These are phyloP conservation scores for Passer montanus DNA, from an alignment of 2,113 vertebrate genomes.

Conservation along the genomic window DNA sequence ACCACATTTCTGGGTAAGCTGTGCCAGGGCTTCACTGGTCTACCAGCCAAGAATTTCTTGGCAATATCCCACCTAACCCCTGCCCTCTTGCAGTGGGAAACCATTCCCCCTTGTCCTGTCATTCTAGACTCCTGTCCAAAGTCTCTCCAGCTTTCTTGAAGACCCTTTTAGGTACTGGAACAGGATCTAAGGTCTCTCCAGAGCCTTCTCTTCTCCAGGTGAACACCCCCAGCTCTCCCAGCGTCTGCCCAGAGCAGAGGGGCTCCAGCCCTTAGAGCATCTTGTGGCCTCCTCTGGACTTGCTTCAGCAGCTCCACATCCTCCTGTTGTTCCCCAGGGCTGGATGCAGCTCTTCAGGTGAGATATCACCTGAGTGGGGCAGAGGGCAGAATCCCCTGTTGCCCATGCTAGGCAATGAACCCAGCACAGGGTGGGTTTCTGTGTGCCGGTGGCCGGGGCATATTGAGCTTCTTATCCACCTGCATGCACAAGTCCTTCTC, in stretches of 20 bases:
- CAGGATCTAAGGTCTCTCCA: background rate
- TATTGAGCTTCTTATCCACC: background rate
- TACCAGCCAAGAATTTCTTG: background rate
- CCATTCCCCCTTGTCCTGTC: background rate
- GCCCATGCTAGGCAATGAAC: background rate
- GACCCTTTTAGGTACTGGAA: background rate
- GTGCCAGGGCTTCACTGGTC: background rate
- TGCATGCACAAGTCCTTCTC: background rate
- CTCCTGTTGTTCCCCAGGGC: background rate
- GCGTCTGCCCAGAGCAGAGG: background rate
- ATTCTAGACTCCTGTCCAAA: background rate
- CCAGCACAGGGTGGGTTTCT: background rate
- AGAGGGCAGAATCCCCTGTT: background rate
- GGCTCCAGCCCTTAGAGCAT: fast-evolving
- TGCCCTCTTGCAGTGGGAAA: background rate
- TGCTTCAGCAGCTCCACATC: background rate
- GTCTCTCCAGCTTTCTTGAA: background rate
- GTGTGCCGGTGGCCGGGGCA: background rate
- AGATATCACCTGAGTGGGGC: background rate
- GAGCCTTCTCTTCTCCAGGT: background rate
- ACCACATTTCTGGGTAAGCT: background rate
- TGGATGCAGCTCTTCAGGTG: background rate
- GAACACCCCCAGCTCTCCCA: background rate
- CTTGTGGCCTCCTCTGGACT: background rate
- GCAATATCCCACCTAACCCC: background rate